phyloP scores from a whole-genome alignment of 2,797 vertebrate genomes.

The Cyclopterus lumpus region DNA sequence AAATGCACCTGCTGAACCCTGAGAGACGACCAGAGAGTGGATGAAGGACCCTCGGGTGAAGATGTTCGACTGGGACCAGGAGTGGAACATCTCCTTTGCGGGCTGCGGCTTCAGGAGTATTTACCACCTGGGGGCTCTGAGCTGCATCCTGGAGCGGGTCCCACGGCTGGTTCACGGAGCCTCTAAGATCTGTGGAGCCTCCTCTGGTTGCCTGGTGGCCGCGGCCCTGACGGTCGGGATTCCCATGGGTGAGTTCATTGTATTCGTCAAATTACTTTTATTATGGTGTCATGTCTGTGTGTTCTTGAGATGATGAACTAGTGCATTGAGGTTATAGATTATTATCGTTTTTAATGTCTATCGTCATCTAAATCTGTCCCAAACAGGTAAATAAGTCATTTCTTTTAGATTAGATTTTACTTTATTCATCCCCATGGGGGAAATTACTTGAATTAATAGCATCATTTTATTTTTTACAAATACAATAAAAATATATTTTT shows the following conservation, averaged over 20 bases:
- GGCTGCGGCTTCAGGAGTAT: slow-evolving; percentile 91
- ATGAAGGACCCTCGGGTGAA: background rate
- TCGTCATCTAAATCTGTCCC: background rate
- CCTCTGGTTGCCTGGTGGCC: slow-evolving; percentile 87
- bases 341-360: background rate
- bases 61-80: slow-evolving; percentile 55
- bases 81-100: slow-evolving; percentile 90
- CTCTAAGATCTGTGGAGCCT: slow-evolving; percentile 86
- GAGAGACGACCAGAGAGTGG: background rate
- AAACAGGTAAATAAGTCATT: background rate
- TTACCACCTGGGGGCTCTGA: slow-evolving; percentile 88
- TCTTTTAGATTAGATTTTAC: too few species aligned
- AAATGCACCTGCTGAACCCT: slow-evolving; percentile 15
- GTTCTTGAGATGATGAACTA: background rate
- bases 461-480: too few species aligned
- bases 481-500: too few species aligned
- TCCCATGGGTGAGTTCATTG: slow-evolving; percentile 82
- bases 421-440: too few species aligned
- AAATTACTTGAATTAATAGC: too few species aligned
- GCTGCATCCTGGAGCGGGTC: slow-evolving; percentile 85
- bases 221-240: slow-evolving; percentile 81
- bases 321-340: background rate
- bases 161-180: slow-evolving; percentile 84
- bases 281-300: too few species aligned
- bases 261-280: too few species aligned